Evolutionary conservation across 2,113 vertebrate genomes (phyloP).

Genomic region (Rhinolophus ferrumequinum): DNA sequence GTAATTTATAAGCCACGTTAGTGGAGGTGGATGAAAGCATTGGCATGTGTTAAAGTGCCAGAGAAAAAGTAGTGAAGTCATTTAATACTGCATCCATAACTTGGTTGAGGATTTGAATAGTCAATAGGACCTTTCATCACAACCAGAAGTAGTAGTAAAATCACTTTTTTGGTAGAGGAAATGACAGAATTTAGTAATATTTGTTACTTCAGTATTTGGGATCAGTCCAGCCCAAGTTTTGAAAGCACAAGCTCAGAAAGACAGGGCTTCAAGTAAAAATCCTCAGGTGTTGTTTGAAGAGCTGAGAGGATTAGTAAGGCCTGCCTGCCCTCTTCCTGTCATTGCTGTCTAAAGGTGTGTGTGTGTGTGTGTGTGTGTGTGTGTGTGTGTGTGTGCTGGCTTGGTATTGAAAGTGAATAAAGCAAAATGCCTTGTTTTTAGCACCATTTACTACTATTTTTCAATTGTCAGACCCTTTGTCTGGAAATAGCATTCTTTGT

Average conservation of each 20-base stretch:
- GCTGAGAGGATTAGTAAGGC: slow-evolving; percentile 22
- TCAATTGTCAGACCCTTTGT: slow-evolving; percentile 3
- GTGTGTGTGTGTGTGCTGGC: background rate
- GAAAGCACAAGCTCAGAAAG: slow-evolving; percentile 69
- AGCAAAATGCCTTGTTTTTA: slow-evolving; percentile 37
- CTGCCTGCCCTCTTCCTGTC: slow-evolving; percentile 46
- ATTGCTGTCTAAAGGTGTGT: background rate
- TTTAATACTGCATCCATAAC: slow-evolving; percentile 64
- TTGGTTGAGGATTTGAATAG: slow-evolving; percentile 60
- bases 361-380: background rate
- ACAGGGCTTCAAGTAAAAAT: slow-evolving; percentile 63
- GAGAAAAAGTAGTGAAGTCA: slow-evolving; percentile 77
- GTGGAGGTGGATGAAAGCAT: slow-evolving; percentile 74
- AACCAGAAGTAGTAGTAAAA: slow-evolving; percentile 79
- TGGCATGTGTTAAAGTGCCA: slow-evolving; percentile 59
- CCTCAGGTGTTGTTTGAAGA: slow-evolving; percentile 61
- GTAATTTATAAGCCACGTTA: slow-evolving; percentile 58
- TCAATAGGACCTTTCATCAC: slow-evolving; percentile 79
- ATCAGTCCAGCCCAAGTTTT: slow-evolving; percentile 68
- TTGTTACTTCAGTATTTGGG: slow-evolving; percentile 81
- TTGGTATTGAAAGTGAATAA: background rate
- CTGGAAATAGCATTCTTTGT: slow-evolving; percentile 7
- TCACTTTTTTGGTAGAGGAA: slow-evolving; percentile 78
- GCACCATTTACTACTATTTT: slow-evolving; percentile 43
- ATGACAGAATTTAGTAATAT: slow-evolving; percentile 77